Evolutionary conservation across 2,888 invertebrate species (phyloP), one percentile per base, ranked within the genome.

Genomic region (Stenichneumon culpator): DNA sequence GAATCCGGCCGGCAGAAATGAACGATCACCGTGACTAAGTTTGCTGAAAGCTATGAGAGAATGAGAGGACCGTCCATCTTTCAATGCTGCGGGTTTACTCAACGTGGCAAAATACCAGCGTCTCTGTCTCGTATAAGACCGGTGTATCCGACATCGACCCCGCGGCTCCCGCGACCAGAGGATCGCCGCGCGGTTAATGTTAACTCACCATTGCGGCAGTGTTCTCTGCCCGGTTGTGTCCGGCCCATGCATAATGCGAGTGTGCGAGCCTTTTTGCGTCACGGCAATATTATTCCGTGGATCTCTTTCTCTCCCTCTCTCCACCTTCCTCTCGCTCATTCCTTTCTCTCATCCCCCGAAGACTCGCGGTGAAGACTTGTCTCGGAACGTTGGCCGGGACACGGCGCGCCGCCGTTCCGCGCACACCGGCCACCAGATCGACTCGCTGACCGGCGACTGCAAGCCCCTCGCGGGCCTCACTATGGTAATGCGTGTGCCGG

Each of bases 401-500:
- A 32, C 63, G 63, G 28, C 63, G 63, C n/a, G 63, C 50, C 79
- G 60, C 47, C 81, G 77, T 47, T 77, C 65, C 52, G 36, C 54
- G 70, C 70, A 25, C 52, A 79, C 75, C 84, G 63, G 82, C 87
- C 84, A 87, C 86, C 86, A 83, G 79, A 87, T 82, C 68, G 77
- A 84, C 77, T 70, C 80, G 86, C 84, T 83, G 70, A 79, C 60
- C 82, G 73, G 83, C 84, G 79, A 86, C 84, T 86, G 75, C 80
- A 82, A 65, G 82, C 85, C 86, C 79, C 85, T 88, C 88, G 90
- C 90, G 90, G 90, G 90, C 89, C 88, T 82, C 90, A 80, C 89
- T 90, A 92, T 90, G 92, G 90, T 92, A 92, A 92, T 92, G 88
- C 80, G 75, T 89, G 86, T 88, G 90, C 90, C 88, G 89, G 91